Percentiles rank a stretch among this genome's conserved stretches.
phyloP scores from a whole-genome alignment of 2,888 invertebrate species.

The Rutpela maculata region DNA sequence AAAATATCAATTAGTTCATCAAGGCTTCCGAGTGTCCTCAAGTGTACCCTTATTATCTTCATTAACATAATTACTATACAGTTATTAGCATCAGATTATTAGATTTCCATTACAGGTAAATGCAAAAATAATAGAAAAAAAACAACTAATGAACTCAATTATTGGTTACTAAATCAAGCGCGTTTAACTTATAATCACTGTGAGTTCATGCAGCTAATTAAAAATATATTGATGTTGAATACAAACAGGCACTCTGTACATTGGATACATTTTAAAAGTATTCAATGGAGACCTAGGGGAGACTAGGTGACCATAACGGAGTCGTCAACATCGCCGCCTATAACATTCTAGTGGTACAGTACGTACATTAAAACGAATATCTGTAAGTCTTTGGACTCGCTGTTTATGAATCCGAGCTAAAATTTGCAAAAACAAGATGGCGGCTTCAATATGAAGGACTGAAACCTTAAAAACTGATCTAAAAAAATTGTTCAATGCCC shows the following conservation, averaged over 20 bases:
- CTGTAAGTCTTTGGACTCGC: too few species aligned
- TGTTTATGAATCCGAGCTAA: too few species aligned
- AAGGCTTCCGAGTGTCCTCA: background rate
- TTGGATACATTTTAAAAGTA: background rate
- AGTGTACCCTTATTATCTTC: background rate
- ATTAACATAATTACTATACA: background rate
- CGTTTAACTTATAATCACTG: background rate
- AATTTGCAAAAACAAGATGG: too few species aligned
- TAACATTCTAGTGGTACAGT: too few species aligned
- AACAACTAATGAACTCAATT: background rate
- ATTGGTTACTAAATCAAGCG: background rate
- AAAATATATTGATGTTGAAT: background rate
- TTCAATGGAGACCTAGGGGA: background rate
- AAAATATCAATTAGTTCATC: background rate
- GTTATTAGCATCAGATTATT: background rate
- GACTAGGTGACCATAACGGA: background rate
- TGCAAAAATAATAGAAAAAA: background rate
- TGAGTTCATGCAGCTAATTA: background rate
- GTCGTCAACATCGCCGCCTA: too few species aligned
- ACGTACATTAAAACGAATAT: too few species aligned
- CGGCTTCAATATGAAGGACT: too few species aligned
- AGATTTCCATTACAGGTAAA: background rate
- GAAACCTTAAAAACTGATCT: too few species aligned
- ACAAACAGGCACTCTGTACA: background rate
- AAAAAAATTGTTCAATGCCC: too few species aligned